Base-by-base conservation (phyloP, 2,888 invertebrate genomes). In the Carabus problematicus region DNA sequence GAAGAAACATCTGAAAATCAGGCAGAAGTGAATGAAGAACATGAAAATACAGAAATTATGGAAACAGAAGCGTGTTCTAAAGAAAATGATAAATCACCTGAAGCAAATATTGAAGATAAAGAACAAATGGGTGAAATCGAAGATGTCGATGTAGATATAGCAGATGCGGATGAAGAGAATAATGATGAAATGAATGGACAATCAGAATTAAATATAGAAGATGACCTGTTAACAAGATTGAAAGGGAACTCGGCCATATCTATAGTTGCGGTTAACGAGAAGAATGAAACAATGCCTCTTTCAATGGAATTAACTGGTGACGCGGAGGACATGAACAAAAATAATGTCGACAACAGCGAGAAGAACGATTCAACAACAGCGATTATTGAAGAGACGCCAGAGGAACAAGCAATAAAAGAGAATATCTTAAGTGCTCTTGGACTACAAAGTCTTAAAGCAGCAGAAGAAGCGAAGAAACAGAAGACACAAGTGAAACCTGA, bases 341-440 rank as follows among this genome's bases (percentile, higher is more conserved):
- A 64, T 70, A 66, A 68, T 55, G 71, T 67, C 55, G 68, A 62
- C 68, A 64, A 40, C 11, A 64, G 45, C 29, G 56, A 64, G 42
- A 43, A 52, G 54, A 18, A 43, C 29, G 55, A 62, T 52, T 19
- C 55, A 9, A 45, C 12, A 16, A 43, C 19, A 18, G 9, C 77
- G 29, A 73, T 77, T 3, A 72, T 76, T n/a, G 72, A 74, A 9
- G 74, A 75, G 55, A 76, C 75, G 39, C 71, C 76, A 0, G 80
- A 79, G 66, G 71, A 73, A 60, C 66, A 73, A 58, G 78, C 77
- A 3, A 76, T 77, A 29, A 93, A 94, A 76, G 92, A 92, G 75
- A 88, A 87, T 59, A 89, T 93, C 54, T 79, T 94, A 1, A 85
- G 91, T 75, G 88, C 91, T 7, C 81, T 94, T 41, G 94, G 94